Evolutionary conservation across 2,888 invertebrate species (phyloP).

Genomic region (Dynastes tityus): DNA sequence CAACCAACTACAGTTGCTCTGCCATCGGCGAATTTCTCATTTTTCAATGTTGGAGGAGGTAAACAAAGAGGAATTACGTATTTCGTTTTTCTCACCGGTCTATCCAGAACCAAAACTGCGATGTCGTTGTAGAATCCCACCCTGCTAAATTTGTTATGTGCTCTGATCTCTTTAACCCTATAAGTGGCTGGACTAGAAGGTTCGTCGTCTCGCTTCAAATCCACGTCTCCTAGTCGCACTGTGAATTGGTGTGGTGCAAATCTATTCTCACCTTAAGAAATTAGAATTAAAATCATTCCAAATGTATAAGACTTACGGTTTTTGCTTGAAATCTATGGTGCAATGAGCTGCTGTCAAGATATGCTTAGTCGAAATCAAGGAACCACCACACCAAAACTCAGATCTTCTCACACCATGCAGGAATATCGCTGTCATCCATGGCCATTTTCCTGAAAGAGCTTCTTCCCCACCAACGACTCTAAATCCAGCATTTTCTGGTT

Average conservation of each 20-base stretch:
- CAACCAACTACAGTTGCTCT: slow-evolving; percentile 92
- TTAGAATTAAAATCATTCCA: no score
- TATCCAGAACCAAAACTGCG: slow-evolving; percentile 84
- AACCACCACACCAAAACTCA: slow-evolving; percentile 96
- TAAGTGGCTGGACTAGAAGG: slow-evolving; percentile 88
- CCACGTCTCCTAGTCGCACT: slow-evolving; percentile 91
- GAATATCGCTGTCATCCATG: slow-evolving; percentile 97
- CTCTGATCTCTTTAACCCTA: slow-evolving; percentile 83
- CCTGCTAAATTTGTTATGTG: slow-evolving; percentile 89
- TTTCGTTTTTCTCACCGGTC: slow-evolving; percentile 85
- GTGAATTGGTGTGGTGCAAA: slow-evolving; percentile 92
- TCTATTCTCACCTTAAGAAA: slow-evolving; percentile 69
- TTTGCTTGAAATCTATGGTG: slow-evolving; percentile 89
- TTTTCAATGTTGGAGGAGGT: slow-evolving; percentile 75
- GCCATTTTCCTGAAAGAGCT: slow-evolving; percentile 90
- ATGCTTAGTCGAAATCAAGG: slow-evolving; percentile 85
- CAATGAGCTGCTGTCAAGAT: slow-evolving; percentile 95
- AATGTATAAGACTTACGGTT: slow-evolving; percentile 76
- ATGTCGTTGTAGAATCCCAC: slow-evolving; percentile 97
- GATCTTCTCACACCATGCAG: slow-evolving; percentile 87
- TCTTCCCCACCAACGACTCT: slow-evolving; percentile 94
- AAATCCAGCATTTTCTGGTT: slow-evolving; percentile 86
- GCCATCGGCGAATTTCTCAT: slow-evolving; percentile 80
- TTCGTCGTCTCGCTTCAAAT: slow-evolving; percentile 87
- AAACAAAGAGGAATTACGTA: slow-evolving; percentile 92